phyloP scores from a whole-genome alignment of 2,888 invertebrate species.

The Agonopterix alstromeriana region DNA sequence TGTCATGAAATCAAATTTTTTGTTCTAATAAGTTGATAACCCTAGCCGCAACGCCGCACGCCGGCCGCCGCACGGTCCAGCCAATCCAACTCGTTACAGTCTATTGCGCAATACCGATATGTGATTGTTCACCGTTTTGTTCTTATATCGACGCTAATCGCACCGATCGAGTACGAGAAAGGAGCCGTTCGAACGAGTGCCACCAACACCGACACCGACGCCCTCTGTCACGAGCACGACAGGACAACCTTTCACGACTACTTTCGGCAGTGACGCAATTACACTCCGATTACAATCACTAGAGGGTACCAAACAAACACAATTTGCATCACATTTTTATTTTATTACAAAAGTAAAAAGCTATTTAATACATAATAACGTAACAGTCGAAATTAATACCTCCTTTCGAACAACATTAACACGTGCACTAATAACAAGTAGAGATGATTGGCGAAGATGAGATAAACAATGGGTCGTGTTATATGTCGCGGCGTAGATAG shows the following conservation, averaged over 20 bases:
- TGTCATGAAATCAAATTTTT: too few species aligned
- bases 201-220: constrained; percentile 12
- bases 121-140: constrained; percentile 45
- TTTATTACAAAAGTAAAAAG: constrained; percentile 70
- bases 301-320: constrained; percentile 43
- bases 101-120: constrained; percentile 39
- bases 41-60: not conserved
- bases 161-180: constrained; percentile 41
- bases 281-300: constrained; percentile 19
- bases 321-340: constrained; percentile 56
- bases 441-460: constrained; percentile 42
- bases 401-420: constrained; percentile 63
- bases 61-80: not conserved
- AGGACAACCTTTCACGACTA: constrained; percentile 63
- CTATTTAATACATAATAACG: constrained; percentile 67
- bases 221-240: constrained; percentile 31
- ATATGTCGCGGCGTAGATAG: constrained; percentile 21
- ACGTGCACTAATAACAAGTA: constrained; percentile 74
- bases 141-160: constrained; percentile 43
- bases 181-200: constrained; percentile 33
- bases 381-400: constrained; percentile 65
- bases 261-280: constrained; percentile 60
- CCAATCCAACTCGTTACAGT: constrained; percentile 18
- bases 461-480: constrained; percentile 30
- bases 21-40: too few species aligned